phyloP scores from a whole-genome alignment of 2,113 vertebrate species.

The Oreochromis aureus region DNA sequence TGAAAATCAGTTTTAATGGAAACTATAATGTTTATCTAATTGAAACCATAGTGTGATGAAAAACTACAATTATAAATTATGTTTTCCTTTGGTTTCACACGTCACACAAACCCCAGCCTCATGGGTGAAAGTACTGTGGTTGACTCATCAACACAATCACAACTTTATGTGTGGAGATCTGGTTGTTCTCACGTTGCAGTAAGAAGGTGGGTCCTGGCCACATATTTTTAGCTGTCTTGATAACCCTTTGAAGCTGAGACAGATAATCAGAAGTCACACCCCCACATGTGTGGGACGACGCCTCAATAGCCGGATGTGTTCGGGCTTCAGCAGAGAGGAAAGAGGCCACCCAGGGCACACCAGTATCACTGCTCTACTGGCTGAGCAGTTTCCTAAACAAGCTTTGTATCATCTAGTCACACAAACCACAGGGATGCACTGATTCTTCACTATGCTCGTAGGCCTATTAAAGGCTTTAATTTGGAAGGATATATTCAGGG shows the following conservation, averaged over 20 bases:
- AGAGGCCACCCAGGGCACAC: slow-evolving; percentile 37
- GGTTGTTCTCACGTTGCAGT: slow-evolving; percentile 42
- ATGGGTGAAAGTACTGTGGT: background rate
- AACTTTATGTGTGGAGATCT: background rate
- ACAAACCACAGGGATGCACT: background rate
- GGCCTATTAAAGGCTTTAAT: background rate
- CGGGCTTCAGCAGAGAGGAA: slow-evolving; percentile 51
- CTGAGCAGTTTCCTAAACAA: background rate
- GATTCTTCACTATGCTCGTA: background rate
- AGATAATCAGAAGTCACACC: slow-evolving; percentile 59
- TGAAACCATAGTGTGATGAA: background rate
- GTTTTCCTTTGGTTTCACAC: background rate
- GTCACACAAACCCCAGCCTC: background rate
- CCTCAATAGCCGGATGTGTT: slow-evolving; percentile 73
- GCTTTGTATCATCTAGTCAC: background rate
- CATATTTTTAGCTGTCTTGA: slow-evolving; percentile 65
- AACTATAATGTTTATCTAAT: background rate
- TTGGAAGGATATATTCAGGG: background rate
- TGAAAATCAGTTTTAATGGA: background rate
- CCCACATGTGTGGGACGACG: slow-evolving; percentile 49
- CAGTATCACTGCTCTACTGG: background rate
- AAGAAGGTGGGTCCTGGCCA: slow-evolving; percentile 52
- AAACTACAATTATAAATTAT: background rate
- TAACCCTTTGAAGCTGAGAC: slow-evolving; percentile 56
- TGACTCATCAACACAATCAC: background rate